Base-by-base conservation (phyloP, 2,797 vertebrate genomes). In the Phoxinus dragarum region DNA sequence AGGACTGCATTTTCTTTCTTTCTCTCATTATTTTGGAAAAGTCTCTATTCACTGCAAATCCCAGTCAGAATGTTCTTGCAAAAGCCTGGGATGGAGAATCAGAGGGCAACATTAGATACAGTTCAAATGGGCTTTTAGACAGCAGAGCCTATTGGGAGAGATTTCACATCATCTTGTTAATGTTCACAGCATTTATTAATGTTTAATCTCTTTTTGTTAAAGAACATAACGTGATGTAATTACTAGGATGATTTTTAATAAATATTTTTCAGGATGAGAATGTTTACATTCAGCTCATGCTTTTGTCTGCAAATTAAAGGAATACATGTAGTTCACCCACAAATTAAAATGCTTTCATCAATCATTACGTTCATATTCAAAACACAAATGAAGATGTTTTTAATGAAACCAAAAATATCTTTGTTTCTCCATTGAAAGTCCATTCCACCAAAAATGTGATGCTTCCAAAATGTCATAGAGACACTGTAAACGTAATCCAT, bases 21-120 rank as follows among this genome's bases (percentile, higher is more conserved):
- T 36, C 47, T 75, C 47, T 52, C 38, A 42, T 78, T 77, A 16
- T 61, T 14, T 61, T 42, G 56, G 56, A 64, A 64, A 78, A 42
- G 38, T 42, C 38, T 61, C 23, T 40, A 64, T 64, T 79, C 2
- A 9, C n/a, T 44, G 16, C 64, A 44, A 79, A 79, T 79, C 38
- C 56, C 1, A 9, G 38, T 78, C 76, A 64, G 61, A 78, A 78
- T 79, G 5, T 44, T 44, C 17, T 27, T 6, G 38, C 16, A 44
- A 64, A 38, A 44, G n/a, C n/a, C 16, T 49, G 44, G 19, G 77
- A 34, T 49, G 77, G 10, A 80, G 42, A 80, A 67, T 66, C 11
- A 14, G n/a, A 66, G 27, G 5, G 8, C 42, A 27, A 64, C 14
- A 23, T 80, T 80, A 67, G 59, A 67, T 47, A 21, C 3, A 8